phyloP scores from a whole-genome alignment of 2,888 invertebrate genomes.

The Chrysina gloriosa region DNA sequence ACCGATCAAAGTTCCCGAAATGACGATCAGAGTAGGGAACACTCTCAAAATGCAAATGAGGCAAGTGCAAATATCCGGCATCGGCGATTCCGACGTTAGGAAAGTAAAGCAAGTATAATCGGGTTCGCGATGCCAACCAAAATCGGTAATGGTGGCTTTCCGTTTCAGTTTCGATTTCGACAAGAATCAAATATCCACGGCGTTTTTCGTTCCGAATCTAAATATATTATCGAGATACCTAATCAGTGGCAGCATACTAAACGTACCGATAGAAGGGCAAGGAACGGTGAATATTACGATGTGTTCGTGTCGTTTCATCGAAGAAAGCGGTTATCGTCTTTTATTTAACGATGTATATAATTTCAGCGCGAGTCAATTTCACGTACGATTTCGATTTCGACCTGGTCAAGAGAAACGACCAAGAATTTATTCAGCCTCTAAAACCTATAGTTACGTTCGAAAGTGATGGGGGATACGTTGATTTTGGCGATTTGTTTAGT shows the following conservation, averaged over 20 bases:
- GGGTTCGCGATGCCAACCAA: neutral
- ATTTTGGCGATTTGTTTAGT: slow-evolving; percentile 18
- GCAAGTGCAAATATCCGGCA: slow-evolving; percentile 24
- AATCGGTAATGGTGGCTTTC: neutral
- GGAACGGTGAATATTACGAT: slow-evolving; percentile 29
- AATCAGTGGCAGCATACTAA: slow-evolving; percentile 18
- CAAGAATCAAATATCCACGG: slow-evolving; percentile 18
- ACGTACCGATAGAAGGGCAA: slow-evolving; percentile 1
- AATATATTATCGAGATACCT: slow-evolving; percentile 14
- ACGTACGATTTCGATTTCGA: slow-evolving; percentile 30
- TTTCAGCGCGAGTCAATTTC: slow-evolving; percentile 15
- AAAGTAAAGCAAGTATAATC: slow-evolving; percentile 3
- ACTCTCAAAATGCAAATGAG: slow-evolving; percentile 18
- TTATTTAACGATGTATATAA: neutral
- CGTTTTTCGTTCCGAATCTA: slow-evolving; percentile 19
- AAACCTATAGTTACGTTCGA: slow-evolving; percentile 16
- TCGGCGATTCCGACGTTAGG: slow-evolving; percentile 13
- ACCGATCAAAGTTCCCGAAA: slow-evolving; percentile 31
- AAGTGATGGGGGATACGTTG: slow-evolving; percentile 21
- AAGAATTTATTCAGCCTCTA: slow-evolving; percentile 3
- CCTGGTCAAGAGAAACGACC: neutral
- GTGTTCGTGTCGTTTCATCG: slow-evolving; percentile 2
- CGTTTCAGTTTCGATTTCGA: slow-evolving; percentile 20
- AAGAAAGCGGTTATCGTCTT: neutral
- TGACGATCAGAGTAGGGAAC: neutral